These are phyloP conservation scores for Shinisaurus crocodilurus DNA, from an alignment of 2,113 vertebrate species.

Conservation along the genomic window DNA sequence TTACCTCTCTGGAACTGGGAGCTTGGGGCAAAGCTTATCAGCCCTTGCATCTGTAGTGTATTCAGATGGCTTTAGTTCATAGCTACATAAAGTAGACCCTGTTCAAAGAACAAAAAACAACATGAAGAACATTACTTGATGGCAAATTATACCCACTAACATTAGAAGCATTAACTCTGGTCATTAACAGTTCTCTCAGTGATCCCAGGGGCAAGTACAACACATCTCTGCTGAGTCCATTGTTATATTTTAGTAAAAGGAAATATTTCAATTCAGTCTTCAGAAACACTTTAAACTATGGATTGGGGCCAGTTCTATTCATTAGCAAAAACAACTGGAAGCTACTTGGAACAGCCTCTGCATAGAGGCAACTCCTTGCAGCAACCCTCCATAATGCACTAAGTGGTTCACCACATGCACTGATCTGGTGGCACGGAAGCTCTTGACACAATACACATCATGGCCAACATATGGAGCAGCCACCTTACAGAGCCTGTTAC, in stretches of 20 bases:
- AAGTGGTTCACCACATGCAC: not conserved
- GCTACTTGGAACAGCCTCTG: not conserved
- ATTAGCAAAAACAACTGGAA: not conserved
- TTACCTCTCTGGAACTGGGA: slow-evolving; percentile 95
- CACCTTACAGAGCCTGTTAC: not conserved
- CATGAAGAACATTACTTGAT: not conserved
- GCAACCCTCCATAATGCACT: not conserved
- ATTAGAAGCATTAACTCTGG: not conserved
- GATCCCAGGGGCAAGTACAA: not conserved
- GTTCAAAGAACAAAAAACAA: slow-evolving; percentile 55
- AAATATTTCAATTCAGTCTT: not conserved
- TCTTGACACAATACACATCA: not conserved
- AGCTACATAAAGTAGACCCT: slow-evolving; percentile 92
- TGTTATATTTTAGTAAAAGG: not conserved
- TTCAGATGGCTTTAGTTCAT: slow-evolving; percentile 85
- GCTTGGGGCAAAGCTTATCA: slow-evolving; percentile 89
- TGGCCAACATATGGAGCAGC: not conserved
- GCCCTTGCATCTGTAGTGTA: slow-evolving; percentile 85
- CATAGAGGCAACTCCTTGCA: not conserved
- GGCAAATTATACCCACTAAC: not conserved
- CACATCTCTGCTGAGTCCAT: not conserved
- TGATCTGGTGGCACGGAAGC: not conserved
- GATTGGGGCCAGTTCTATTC: not conserved
- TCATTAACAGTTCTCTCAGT: not conserved
- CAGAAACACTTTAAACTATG: not conserved